Conservation (phyloP, 2,888 invertebrate species). For the Zele albiditarsus region DNA sequence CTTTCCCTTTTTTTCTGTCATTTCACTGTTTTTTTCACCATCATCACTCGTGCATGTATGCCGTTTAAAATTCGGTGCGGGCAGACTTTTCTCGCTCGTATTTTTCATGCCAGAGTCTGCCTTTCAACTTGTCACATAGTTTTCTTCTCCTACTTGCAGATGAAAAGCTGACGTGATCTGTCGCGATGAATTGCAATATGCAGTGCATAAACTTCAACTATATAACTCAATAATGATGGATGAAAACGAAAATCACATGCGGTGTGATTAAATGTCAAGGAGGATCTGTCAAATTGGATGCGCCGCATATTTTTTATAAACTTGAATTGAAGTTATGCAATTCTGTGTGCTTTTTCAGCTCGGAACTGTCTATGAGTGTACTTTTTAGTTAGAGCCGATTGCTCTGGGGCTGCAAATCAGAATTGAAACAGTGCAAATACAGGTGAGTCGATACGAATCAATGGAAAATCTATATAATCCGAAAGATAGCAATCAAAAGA, state of each 20-base stretch:
- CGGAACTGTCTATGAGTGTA: too few relatives aligned
- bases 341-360: too few relatives aligned
- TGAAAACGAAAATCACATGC: conserved; percentile 14
- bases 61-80: conserved; percentile 7
- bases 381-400: too few relatives aligned
- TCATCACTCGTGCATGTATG: conserved; percentile 15
- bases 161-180: conserved; percentile 33
- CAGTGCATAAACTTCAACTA: background rate
- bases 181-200: conserved; percentile 32
- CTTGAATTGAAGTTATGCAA: too few relatives aligned
- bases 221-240: conserved; percentile 33
- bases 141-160: conserved; percentile 17
- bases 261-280: conserved; percentile 15
- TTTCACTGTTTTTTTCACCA: conserved; percentile 30
- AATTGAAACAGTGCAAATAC: too few relatives aligned
- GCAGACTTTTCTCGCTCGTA: conserved; percentile 20
- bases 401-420: too few relatives aligned
- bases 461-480: too few relatives aligned
- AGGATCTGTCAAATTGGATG: too few relatives aligned
- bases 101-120: conserved; percentile 36
- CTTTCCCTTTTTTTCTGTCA: conserved; percentile 7
- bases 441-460: too few relatives aligned
- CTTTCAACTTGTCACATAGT: conserved; percentile 38
- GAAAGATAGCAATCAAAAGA: too few relatives aligned
- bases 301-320: too few relatives aligned